These are phyloP conservation scores for Athene cunicularia DNA, from an alignment of 2,113 vertebrate species.

Conservation along the genomic window DNA sequence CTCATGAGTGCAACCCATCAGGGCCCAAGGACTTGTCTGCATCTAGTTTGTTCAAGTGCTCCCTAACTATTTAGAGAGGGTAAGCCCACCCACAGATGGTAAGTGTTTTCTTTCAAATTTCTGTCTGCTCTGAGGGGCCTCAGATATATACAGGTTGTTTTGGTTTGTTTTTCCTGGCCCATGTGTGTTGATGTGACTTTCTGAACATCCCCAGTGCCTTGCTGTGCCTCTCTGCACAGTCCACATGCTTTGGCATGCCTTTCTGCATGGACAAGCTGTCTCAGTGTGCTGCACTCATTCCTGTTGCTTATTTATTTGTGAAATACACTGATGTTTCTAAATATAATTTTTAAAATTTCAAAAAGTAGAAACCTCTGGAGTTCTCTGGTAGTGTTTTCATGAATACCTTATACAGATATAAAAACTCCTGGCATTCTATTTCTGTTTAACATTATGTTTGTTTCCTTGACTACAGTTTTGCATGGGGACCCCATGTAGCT, in stretches of 20 bases:
- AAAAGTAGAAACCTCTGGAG: neutral
- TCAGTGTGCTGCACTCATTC: neutral
- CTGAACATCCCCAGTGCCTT: neutral
- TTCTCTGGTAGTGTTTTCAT: neutral
- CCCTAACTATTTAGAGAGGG: neutral
- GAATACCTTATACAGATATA: neutral
- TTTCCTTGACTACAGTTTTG: neutral
- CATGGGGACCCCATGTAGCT: fast-evolving
- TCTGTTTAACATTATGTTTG: neutral
- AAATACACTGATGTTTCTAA: neutral
- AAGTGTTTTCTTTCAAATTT: neutral
- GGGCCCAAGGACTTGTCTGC: neutral
- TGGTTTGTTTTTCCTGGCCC: neutral
- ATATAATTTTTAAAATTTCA: neutral
- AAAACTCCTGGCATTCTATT: neutral
- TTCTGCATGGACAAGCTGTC: neutral
- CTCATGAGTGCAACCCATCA: fast-evolving
- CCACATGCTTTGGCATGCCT: neutral
- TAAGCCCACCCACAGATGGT: neutral
- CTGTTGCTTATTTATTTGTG: neutral
- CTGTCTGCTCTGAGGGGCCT: neutral
- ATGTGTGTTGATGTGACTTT: neutral
- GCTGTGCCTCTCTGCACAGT: neutral
- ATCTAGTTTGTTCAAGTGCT: neutral
- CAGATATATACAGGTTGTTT: neutral